phyloP scores from a whole-genome alignment of 2,113 vertebrate species.

The Phalacrocorax carbo region DNA sequence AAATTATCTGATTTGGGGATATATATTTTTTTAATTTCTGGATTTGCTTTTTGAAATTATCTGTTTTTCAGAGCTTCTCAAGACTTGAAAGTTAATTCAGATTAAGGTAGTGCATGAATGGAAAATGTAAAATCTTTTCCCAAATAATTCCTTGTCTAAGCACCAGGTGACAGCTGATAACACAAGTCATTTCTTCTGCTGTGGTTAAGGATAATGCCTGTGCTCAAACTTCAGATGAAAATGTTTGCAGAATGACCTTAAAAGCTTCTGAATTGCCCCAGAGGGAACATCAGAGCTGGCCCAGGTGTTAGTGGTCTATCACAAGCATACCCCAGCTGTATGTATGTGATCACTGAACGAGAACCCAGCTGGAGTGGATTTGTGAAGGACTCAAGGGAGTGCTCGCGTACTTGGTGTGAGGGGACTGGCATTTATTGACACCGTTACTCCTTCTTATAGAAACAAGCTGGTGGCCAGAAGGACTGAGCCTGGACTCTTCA shows the following conservation, averaged over 20 bases:
- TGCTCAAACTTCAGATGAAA: neutral
- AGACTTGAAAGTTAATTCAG: neutral
- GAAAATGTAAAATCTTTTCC: neutral
- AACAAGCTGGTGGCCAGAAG: neutral
- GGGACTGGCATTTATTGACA: neutral
- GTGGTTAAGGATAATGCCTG: neutral
- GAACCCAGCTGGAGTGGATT: neutral
- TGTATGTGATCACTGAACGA: fast-evolving
- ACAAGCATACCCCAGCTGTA: fast-evolving
- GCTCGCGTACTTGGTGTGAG: neutral
- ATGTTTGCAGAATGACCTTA: neutral
- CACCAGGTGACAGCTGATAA: neutral
- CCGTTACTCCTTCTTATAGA: neutral
- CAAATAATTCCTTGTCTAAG: neutral
- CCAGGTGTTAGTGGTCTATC: neutral
- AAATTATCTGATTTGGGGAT: neutral
- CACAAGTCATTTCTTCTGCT: neutral
- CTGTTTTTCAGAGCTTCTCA: neutral
- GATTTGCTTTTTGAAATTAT: neutral
- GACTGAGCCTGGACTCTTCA: neutral
- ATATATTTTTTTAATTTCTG: neutral
- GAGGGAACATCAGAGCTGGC: neutral
- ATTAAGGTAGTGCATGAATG: neutral
- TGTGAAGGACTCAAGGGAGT: neutral
- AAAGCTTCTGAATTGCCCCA: neutral